Evolutionary conservation across 2,113 vertebrate genomes (phyloP).

Genomic region (Apodemus sylvaticus): DNA sequence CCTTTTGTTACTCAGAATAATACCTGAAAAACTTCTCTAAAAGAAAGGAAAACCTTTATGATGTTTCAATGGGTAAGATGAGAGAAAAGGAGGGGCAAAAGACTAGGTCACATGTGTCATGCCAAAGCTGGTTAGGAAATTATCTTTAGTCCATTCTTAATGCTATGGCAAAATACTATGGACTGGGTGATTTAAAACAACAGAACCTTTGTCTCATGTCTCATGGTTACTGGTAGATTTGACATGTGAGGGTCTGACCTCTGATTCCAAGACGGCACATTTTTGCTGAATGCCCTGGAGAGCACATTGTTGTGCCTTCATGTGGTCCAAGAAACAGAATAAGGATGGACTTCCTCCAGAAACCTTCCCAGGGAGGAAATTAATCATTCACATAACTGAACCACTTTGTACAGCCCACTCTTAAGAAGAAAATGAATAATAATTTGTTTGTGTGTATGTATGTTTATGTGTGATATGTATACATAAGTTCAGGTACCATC

Average conservation of each 20-base stretch:
- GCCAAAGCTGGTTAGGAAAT: background rate
- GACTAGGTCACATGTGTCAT: background rate
- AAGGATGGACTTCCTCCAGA: background rate
- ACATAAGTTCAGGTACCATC: too few relatives aligned
- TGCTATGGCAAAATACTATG: background rate
- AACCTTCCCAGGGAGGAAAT: background rate
- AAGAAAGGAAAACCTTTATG: background rate
- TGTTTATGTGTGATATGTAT: background rate
- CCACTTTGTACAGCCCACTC: background rate
- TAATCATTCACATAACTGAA: too few relatives aligned
- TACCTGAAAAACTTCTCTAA: background rate
- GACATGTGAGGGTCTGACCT: background rate
- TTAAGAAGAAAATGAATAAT: background rate
- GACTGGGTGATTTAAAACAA: too few relatives aligned
- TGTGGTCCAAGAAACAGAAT: background rate
- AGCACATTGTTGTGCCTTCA: background rate
- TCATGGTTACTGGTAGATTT: background rate
- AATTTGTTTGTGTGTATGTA: background rate
- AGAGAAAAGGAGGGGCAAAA: too few relatives aligned
- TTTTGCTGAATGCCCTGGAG: background rate
- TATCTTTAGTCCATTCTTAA: background rate
- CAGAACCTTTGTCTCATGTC: background rate
- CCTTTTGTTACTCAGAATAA: background rate
- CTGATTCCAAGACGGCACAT: background rate
- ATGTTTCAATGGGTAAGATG: background rate